These are phyloP conservation scores for Crax fasciolata DNA, from an alignment of 2,797 vertebrate genomes.

Conservation along the genomic window DNA sequence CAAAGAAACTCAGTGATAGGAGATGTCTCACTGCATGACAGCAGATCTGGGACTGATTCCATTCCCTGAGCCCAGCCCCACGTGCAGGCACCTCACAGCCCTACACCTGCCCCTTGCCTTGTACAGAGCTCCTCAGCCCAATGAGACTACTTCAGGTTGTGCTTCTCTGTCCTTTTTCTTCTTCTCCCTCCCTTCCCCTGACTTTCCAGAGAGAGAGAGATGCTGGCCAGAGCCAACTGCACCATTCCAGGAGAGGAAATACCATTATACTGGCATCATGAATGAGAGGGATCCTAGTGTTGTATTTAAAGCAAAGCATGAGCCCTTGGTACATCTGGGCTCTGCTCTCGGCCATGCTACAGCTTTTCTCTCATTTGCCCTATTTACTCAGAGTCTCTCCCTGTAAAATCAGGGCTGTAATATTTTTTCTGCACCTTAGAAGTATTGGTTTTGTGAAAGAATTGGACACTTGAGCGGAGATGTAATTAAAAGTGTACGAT, in stretches of 20 bases:
- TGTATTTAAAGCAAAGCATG: slow-evolving; percentile 42
- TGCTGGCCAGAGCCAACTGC: slow-evolving; percentile 22
- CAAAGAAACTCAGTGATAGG: not conserved
- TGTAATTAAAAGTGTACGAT: slow-evolving; percentile 57
- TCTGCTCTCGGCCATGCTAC: slow-evolving; percentile 40
- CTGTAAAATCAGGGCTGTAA: not conserved
- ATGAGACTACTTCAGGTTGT: not conserved
- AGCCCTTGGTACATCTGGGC: slow-evolving; percentile 52
- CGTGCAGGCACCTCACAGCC: not conserved
- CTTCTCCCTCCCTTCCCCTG: not conserved
- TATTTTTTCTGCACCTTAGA: slow-evolving; percentile 30
- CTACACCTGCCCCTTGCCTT: not conserved
- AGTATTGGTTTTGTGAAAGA: slow-evolving; percentile 31
- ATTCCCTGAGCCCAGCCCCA: not conserved
- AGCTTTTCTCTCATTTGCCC: slow-evolving; percentile 36
- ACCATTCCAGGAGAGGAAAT: slow-evolving; percentile 73
- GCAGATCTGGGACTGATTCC: not conserved
- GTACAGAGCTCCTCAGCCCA: slow-evolving; percentile 34
- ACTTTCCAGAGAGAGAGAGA: not conserved
- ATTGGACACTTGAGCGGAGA: not conserved
- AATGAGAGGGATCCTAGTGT: slow-evolving; percentile 23
- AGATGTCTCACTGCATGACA: not conserved
- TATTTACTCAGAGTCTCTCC: not conserved
- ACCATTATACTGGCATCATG: slow-evolving; percentile 72
- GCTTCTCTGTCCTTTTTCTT: slow-evolving; percentile 45